Evolutionary conservation across 2,888 invertebrate species (phyloP).

Genomic region (Calameuta filiformis): DNA sequence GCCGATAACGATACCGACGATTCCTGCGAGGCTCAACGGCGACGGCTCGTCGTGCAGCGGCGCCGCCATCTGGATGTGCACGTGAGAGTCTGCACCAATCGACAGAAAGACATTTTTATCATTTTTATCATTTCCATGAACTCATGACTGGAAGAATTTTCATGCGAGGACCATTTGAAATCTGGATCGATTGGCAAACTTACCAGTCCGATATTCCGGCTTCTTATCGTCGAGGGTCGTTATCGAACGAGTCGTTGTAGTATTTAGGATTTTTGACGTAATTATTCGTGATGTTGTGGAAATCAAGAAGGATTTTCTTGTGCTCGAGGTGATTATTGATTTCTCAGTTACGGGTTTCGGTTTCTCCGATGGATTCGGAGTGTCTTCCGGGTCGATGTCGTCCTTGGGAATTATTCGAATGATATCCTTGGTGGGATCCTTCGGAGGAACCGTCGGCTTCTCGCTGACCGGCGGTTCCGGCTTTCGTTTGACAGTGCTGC

Average conservation of each 20-base stretch:
- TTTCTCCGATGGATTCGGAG: constrained; percentile 2
- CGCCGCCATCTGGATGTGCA: constrained; percentile 23
- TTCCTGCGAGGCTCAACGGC: constrained; percentile 31
- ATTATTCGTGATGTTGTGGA: too few relatives aligned
- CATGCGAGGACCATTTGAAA: too few relatives aligned
- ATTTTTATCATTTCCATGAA: background rate
- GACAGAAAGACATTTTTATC: constrained; percentile 7
- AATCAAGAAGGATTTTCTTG: too few relatives aligned
- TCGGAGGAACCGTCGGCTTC: constrained; percentile 4
- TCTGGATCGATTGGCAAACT: too few relatives aligned
- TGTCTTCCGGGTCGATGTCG: constrained; percentile 45
- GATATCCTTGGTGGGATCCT: constrained; percentile 13
- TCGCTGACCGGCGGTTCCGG: background rate
- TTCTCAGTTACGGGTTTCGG: background rate
- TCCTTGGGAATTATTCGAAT: constrained; percentile 46
- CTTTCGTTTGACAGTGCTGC: background rate
- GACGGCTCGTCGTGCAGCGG: constrained; percentile 21
- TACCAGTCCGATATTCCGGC: too few relatives aligned
- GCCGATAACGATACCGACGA: constrained; percentile 46
- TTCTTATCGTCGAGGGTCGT: too few relatives aligned
- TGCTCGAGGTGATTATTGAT: too few relatives aligned
- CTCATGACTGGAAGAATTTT: too few relatives aligned
- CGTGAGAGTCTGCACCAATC: constrained; percentile 22
- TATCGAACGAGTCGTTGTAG: too few relatives aligned
- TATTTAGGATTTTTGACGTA: too few relatives aligned